Base-by-base conservation (phyloP, 2,113 vertebrate species). In the Odocoileus virginianus region DNA sequence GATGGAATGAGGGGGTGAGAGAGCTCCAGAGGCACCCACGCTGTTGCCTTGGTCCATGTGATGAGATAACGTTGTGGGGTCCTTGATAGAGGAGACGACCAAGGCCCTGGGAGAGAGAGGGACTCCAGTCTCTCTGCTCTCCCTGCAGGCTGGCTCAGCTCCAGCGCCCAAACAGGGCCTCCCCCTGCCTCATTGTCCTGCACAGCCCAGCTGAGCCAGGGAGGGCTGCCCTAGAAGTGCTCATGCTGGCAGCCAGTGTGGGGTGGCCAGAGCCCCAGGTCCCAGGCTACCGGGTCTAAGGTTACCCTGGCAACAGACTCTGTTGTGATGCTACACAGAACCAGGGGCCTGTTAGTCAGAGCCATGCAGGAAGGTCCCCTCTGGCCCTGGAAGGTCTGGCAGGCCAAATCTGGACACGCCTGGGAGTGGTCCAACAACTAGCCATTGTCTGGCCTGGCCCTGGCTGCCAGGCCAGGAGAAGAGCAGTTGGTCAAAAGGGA, bases 251-350 rank as follows among this genome's bases (percentile, higher is more conserved):
- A 40, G 55, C 19, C 52, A 17, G 79, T 16, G 14, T 17, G 3
- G 3, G 12, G 57, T 1, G 30, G 52, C 15, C 3, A 16, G 82
- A 74, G 74, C 40, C 61, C 76, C 52, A 30, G 33, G 36, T 61
- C 64, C 64, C 67, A 81, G 91, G 92, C 85, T 67, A 12, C 52
- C 7, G 23, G 52, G 45, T 78, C 87, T 94, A 52, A 95, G 79
- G 97, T 97, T 19, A 14, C 78, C 95, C 71, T 96, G 95, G 96
- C 50, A 97, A 97, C 89, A 50, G 93, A 43, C 82, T 91, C 50
- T 97, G 93, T 98, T 97, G 82, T 98, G 95, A 91, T 89, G 89
- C 86, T 90, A 83, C 57, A 36, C 40, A 58, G 94, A 96, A 57
- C 52, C 52, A 87, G 64, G 50, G 43, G 47, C 40, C 82, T 94